phyloP scores from a whole-genome alignment of 2,113 vertebrate species.

The Varanus salvator region DNA sequence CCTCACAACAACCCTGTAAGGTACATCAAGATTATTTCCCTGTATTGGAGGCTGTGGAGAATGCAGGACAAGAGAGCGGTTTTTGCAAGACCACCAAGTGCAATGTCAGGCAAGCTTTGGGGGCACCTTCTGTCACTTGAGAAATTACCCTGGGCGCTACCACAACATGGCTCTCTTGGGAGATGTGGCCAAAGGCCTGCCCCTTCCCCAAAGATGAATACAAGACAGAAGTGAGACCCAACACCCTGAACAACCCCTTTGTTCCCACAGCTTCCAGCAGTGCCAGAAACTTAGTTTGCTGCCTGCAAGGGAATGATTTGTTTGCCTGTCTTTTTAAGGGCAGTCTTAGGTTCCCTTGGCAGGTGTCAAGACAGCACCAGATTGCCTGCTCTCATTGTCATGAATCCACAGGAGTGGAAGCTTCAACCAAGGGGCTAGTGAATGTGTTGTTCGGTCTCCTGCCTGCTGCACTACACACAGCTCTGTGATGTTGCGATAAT shows the following conservation, averaged over 20 bases:
- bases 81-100: background rate
- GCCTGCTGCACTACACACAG: background rate
- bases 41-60: background rate
- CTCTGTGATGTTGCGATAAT: background rate
- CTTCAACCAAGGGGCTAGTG: background rate
- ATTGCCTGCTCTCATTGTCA: background rate
- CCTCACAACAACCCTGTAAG: background rate
- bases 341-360: too few species aligned
- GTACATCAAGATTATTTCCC: background rate
- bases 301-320: background rate
- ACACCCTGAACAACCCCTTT: too few species aligned
- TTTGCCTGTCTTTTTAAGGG: background rate
- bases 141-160: too few species aligned
- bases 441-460: background rate
- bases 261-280: too few species aligned
- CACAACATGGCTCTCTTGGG: too few species aligned
- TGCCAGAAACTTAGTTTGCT: too few species aligned
- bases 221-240: too few species aligned
- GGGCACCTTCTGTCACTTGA: too few species aligned
- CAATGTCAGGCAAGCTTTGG: background rate
- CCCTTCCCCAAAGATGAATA: too few species aligned
- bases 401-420: too few species aligned
- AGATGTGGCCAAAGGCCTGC: too few species aligned
- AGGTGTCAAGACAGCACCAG: too few species aligned
- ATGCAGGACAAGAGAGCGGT: background rate